Evolutionary conservation across 2,113 vertebrate species (phyloP).

Genomic region (Scatophagus argus): DNA sequence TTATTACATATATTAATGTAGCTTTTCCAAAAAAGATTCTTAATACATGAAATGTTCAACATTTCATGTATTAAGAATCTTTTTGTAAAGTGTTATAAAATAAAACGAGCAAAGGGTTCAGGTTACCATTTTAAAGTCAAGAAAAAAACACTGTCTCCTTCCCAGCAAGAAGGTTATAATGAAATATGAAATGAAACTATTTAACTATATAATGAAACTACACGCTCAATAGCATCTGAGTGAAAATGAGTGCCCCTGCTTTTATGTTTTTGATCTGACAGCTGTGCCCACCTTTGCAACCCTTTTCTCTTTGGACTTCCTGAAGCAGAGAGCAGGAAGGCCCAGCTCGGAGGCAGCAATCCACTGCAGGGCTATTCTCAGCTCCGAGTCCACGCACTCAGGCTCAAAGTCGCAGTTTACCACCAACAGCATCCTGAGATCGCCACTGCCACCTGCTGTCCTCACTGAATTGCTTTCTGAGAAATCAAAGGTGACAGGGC

Average conservation of each 20-base stretch:
- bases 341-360: slow-evolving; percentile 96
- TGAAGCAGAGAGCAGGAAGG: slow-evolving; percentile 91
- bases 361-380: slow-evolving; percentile 93
- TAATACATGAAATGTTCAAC: not conserved
- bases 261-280: not conserved
- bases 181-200: too few species aligned
- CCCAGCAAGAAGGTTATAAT: not conserved
- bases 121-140: too few species aligned
- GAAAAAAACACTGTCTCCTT: not conserved
- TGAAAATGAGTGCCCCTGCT: not conserved
- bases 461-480: slow-evolving; percentile 83
- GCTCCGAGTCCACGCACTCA: slow-evolving; percentile 87
- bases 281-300: slow-evolving; percentile 87
- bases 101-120: too few species aligned
- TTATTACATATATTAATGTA: not conserved
- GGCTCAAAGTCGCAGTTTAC: slow-evolving; percentile 93
- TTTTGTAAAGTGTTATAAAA: too few species aligned
- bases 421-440: slow-evolving; percentile 88
- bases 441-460: slow-evolving; percentile 77
- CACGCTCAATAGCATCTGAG: not conserved
- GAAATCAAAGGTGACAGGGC: slow-evolving; percentile 46
- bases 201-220: not conserved
- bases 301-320: slow-evolving; percentile 90
- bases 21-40: not conserved
- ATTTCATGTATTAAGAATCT: too few species aligned